phyloP scores from a whole-genome alignment of 2,113 vertebrate species.

The Thamnaconus septentrionalis region DNA sequence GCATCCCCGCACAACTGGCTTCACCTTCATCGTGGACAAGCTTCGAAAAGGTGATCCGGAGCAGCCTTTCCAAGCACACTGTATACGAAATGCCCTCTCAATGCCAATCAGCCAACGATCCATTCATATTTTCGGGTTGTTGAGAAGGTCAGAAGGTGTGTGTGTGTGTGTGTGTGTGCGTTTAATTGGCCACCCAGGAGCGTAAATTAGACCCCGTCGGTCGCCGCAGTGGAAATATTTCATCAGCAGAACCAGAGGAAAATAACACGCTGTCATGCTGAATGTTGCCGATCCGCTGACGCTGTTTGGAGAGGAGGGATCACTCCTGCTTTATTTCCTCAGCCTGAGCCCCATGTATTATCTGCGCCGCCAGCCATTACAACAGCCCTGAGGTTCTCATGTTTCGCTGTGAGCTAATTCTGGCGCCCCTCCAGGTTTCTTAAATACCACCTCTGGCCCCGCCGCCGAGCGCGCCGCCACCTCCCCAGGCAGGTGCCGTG shows the following conservation, averaged over 20 bases:
- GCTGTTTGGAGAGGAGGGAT: background rate
- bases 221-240: constrained; percentile 9
- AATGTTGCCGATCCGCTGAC: constrained; percentile 23
- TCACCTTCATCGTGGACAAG: constrained; percentile 91
- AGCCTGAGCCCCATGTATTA: constrained; percentile 39
- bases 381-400: constrained; percentile 37
- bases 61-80: no score
- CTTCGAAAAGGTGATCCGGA: constrained; percentile 83
- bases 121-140: constrained; percentile 34
- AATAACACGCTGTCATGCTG: constrained; percentile 12
- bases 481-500: constrained; percentile 58
- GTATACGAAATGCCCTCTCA: no score
- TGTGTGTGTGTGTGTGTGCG: constrained; percentile 5
- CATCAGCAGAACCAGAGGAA: constrained; percentile 30
- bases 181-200: background rate
- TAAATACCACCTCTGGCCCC: constrained; percentile 56
- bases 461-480: constrained; percentile 24
- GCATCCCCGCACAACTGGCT: constrained; percentile 93
- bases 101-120: no score
- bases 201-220: background rate
- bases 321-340: constrained; percentile 30
- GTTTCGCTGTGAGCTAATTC: constrained; percentile 64
- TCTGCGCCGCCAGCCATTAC: constrained; percentile 46
- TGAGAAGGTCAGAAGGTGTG: constrained; percentile 5
- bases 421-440: constrained; percentile 56